Base-by-base conservation (phyloP, 2,888 invertebrate species). In the Euproctis similis region DNA sequence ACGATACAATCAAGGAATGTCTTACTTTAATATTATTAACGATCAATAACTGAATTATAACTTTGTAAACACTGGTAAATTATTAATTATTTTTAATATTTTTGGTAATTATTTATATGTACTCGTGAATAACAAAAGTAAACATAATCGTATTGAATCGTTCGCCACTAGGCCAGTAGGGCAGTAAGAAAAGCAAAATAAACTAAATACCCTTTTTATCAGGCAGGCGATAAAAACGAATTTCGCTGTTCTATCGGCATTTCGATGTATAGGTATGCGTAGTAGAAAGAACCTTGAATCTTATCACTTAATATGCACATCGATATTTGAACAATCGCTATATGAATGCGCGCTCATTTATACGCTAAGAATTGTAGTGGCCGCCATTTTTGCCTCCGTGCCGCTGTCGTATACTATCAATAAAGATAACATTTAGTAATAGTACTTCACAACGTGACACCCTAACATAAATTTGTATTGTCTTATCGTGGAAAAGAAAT, bases 401-500 rank as follows among this genome's bases (percentile, higher is more conserved):
- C 51, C 74, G 60, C 80, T 74, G 77, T 73, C 69, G 60, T 46
- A n/a, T n/a, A 60, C 71, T 75, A 74, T 77, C 73, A 74, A 72
- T 71, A 64, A 58, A 63, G 82, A 80, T 80, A 80, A 81, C 71
- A 68, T n/a, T n/a, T n/a, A n/a, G n/a, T n/a, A n/a, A 64, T 66
- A 67, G 65, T 70, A 70, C 65, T 44, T 66, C 68, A 68, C 64
- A 66, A 69, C 66, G 65, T 75, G 77, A 73, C 75, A 82, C 69
- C 75, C 66, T 81, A 73, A 78, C 78, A 82, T 78, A 81, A 74
- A 78, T 82, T 76, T 71, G 69, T 73, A 75, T 72, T 73, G 72
- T 75, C 71, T 81, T 81, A 81, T 84, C 82, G 63, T 51, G 51
- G 66, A 67, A 67, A 67, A 65, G n/a, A 65, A 59, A 56, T 59